Conservation (phyloP, 53 echinoderm and acorn worm genomes). For the Holothuria scabra region DNA sequence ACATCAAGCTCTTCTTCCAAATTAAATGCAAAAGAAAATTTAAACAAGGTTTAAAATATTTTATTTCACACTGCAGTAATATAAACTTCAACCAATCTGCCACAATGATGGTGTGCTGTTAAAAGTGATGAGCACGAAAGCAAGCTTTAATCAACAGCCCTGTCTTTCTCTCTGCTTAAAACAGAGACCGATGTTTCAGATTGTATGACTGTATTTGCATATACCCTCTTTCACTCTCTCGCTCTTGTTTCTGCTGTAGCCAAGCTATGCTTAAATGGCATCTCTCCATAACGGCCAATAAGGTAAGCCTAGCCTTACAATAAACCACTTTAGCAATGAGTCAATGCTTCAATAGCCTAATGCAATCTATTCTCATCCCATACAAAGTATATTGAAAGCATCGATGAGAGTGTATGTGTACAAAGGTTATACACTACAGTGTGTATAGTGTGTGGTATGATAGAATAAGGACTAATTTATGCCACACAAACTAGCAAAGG, state of each 20-base stretch:
- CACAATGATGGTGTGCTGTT: too few species aligned
- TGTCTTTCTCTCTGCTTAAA: too few species aligned
- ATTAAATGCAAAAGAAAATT: too few species aligned
- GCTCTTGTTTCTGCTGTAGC: conserved; percentile 10
- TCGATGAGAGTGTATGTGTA: conserved; percentile 16
- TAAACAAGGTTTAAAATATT: too few species aligned
- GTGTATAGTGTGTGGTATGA: conserved; percentile 2
- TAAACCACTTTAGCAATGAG: conserved; percentile 11
- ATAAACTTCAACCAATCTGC: too few species aligned
- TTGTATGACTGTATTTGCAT: conserved; percentile 4
- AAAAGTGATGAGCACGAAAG: too few species aligned
- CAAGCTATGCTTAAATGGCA: conserved; percentile 16
- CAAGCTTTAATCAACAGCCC: too few species aligned
- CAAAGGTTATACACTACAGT: conserved; percentile 22
- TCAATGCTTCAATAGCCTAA: conserved; percentile 32
- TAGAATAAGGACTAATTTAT: conserved; percentile 4
- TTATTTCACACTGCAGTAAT: too few species aligned
- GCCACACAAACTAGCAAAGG: neutral
- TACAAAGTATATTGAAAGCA: neutral
- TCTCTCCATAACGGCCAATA: conserved; percentile 17
- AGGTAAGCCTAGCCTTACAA: conserved; percentile 39
- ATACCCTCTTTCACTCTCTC: conserved; percentile 6
- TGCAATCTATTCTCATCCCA: conserved; percentile 10
- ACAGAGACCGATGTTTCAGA: too few species aligned
- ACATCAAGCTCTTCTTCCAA: too few species aligned